Evolutionary conservation across 2,797 vertebrate species (phyloP).

Genomic region (Gadopsis marmoratus): DNA sequence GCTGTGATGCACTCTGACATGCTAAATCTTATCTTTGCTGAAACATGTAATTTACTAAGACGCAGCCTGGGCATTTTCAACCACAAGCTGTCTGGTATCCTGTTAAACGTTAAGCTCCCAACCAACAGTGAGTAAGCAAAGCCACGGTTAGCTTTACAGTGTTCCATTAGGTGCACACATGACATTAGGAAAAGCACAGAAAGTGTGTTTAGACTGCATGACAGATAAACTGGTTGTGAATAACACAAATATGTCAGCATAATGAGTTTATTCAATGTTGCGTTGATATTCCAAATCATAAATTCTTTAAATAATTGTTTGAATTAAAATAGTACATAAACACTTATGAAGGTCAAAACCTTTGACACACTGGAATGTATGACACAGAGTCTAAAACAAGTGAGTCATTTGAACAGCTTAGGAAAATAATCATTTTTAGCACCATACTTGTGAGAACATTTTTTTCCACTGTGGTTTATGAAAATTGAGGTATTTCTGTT

Average conservation of each 20-base stretch:
- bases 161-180: constrained; percentile 33
- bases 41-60: constrained; percentile 53
- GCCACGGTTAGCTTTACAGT: constrained; percentile 54
- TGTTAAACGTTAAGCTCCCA: constrained; percentile 64
- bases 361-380: constrained; percentile 47
- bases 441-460: constrained; percentile 35
- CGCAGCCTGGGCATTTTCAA: constrained; percentile 14
- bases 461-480: constrained; percentile 2
- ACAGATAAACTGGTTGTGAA: not conserved
- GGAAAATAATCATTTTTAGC: constrained; percentile 43
- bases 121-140: constrained; percentile 59
- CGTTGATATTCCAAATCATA: constrained; percentile 17
- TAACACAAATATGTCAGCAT: not conserved
- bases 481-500: constrained; percentile 62
- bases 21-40: constrained; percentile 33
- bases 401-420: constrained; percentile 18
- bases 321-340: not conserved
- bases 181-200: constrained; percentile 13
- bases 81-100: constrained; percentile 16
- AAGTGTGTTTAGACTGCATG: not conserved
- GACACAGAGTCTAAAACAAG: constrained; percentile 26
- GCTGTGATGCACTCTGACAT: constrained; percentile 10
- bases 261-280: constrained; percentile 55
- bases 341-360: constrained; percentile 5
- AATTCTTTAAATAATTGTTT: not conserved